Evolutionary conservation across 2,888 invertebrate species (phyloP).

Genomic region (Chymomyza amoena): DNA sequence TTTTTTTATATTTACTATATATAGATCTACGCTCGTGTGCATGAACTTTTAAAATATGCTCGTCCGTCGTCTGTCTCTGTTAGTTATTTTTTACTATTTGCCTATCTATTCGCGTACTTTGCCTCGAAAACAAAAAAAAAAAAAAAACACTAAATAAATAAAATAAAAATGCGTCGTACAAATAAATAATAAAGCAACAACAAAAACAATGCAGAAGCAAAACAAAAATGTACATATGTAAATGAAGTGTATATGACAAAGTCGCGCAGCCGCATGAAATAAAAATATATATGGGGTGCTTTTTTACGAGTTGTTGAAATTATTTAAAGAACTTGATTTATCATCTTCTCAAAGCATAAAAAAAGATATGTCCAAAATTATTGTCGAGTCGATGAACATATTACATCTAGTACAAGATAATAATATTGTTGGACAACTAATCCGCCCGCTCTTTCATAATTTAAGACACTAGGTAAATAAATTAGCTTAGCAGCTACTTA

Average conservation of each 20-base stretch:
- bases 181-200: not conserved
- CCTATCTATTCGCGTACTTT: not conserved
- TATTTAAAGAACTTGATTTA: no score
- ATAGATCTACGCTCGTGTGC: conserved; percentile 35
- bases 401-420: no score
- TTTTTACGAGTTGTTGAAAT: no score
- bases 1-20: not conserved
- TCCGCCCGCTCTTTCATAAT: no score
- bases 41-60: conserved; percentile 70
- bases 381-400: no score
- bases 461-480: no score
- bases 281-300: not conserved
- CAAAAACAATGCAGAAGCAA: not conserved
- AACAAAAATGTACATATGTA: not conserved
- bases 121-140: not conserved
- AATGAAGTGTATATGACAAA: not conserved
- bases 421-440: no score
- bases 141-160: conserved; percentile 7
- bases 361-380: no score
- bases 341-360: no score
- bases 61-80: not conserved
- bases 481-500: no score
- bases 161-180: not conserved
- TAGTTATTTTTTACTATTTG: not conserved
- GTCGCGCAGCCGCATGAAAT: not conserved